These are phyloP conservation scores for Camponotus fellah DNA, from an alignment of 2,888 invertebrate species.

Conservation along the genomic window DNA sequence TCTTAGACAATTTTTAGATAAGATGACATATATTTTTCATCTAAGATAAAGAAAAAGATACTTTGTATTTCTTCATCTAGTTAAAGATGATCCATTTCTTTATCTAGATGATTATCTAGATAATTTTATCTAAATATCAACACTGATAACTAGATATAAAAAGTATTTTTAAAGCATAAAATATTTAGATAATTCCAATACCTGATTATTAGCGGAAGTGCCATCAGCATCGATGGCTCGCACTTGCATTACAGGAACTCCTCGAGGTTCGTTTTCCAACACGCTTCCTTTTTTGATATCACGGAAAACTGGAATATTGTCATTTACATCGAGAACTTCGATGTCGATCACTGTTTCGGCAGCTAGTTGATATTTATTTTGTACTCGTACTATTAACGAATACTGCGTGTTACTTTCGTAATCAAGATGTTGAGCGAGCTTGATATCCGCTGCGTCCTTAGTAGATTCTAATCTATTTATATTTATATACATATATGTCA, in stretches of 20 bases:
- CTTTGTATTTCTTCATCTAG: no score
- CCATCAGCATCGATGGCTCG: constrained; percentile 95
- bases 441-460: constrained; percentile 91
- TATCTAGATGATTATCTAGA: no score
- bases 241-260: constrained; percentile 95
- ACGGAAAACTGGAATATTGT: constrained; percentile 95
- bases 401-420: constrained; percentile 95
- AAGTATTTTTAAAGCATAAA: neutral
- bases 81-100: no score
- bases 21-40: no score
- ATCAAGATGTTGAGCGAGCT: constrained; percentile 92
- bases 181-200: constrained; percentile 70
- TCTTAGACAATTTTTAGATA: no score
- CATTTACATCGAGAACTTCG: constrained; percentile 95
- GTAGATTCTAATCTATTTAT: constrained; percentile 87
- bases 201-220: constrained; percentile 93
- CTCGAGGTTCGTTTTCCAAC: constrained; percentile 93
- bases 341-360: constrained; percentile 93
- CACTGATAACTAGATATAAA: no score
- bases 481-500: constrained; percentile 27
- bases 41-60: no score
- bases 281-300: constrained; percentile 94
- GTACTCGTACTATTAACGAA: constrained; percentile 93
- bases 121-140: no score
- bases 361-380: constrained; percentile 93